Conservation (phyloP, 2,797 vertebrate species). For the Lagocephalus sceleratus region DNA sequence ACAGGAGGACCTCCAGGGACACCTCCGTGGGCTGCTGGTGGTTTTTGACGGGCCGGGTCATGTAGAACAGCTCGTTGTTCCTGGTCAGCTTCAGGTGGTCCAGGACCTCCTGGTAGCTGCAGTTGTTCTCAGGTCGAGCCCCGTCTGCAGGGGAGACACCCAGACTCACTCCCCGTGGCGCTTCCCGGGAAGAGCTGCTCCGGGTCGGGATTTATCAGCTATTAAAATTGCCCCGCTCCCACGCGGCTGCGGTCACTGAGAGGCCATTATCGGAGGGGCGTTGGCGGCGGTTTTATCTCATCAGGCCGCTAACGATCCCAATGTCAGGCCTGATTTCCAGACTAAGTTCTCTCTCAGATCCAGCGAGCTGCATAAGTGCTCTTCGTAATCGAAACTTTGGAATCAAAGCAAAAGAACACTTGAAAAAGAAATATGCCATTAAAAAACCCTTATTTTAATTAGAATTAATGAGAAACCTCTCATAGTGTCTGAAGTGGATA, state of each 20-base stretch:
- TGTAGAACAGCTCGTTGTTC: slow-evolving; percentile 49
- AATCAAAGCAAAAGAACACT: too few relatives aligned
- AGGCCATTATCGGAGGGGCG: slow-evolving; percentile 20
- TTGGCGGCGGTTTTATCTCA: slow-evolving; percentile 15
- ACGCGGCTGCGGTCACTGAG: slow-evolving; percentile 24
- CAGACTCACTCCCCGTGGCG: too few relatives aligned
- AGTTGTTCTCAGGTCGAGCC: slow-evolving; percentile 23
- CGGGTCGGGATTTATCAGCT: neutral
- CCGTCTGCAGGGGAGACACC: slow-evolving; percentile 20
- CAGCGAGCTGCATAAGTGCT: neutral
- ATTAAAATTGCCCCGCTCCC: neutral
- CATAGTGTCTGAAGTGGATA: too few relatives aligned
- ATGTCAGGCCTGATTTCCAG: neutral
- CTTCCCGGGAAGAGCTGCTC: too few relatives aligned
- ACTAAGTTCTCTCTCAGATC: neutral
- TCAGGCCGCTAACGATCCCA: slow-evolving; percentile 10
- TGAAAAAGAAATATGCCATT: too few relatives aligned
- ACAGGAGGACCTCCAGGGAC: slow-evolving; percentile 47
- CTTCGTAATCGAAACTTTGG: too few relatives aligned
- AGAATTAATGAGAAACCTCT: too few relatives aligned
- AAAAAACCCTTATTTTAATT: too few relatives aligned
- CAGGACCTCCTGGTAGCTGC: slow-evolving; percentile 65
- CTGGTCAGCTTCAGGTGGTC: slow-evolving; percentile 55
- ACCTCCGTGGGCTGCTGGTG: slow-evolving; percentile 50
- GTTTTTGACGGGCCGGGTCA: slow-evolving; percentile 62